A percentile compares a stretch with the other conserved stretches of the same genome.
These are phyloP conservation scores for Danio kyathit DNA, from an alignment of 2,797 vertebrate species.

Conservation along the genomic window DNA sequence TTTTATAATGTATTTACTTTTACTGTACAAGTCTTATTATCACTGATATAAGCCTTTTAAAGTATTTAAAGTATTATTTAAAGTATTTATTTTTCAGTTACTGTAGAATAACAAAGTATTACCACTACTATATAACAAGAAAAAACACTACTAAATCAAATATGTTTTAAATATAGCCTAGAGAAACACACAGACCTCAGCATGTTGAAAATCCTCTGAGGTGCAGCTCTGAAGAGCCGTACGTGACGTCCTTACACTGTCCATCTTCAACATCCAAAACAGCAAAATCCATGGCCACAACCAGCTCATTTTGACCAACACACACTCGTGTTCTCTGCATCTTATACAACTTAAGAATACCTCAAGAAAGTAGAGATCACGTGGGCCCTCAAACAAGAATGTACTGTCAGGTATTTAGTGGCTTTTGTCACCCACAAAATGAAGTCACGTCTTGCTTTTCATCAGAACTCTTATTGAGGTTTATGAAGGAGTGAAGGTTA, in stretches of 20 bases:
- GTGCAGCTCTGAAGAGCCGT: constrained; percentile 53
- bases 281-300: constrained; percentile 64
- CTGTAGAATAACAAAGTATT: no score
- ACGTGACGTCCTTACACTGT: constrained; percentile 63
- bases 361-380: constrained; percentile 60
- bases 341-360: constrained; percentile 62
- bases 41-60: no score
- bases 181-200: constrained; percentile 67
- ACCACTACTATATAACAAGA: no score
- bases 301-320: constrained; percentile 67
- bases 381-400: constrained; percentile 54
- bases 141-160: no score
- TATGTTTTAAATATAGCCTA: neutral
- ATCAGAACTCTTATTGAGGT: constrained; percentile 13
- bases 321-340: constrained; percentile 34
- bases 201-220: constrained; percentile 67
- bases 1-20: no score
- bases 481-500: neutral
- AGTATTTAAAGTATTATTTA: no score
- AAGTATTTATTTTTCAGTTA: no score
- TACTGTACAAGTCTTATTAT: no score
- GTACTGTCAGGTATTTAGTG: constrained; percentile 62
- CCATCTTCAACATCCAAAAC: constrained; percentile 62
- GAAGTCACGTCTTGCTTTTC: constrained; percentile 64
- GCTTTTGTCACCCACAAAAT: constrained; percentile 61